These are phyloP conservation scores for Coremacera marginata DNA, from an alignment of 2,888 invertebrate genomes.

Conservation along the genomic window DNA sequence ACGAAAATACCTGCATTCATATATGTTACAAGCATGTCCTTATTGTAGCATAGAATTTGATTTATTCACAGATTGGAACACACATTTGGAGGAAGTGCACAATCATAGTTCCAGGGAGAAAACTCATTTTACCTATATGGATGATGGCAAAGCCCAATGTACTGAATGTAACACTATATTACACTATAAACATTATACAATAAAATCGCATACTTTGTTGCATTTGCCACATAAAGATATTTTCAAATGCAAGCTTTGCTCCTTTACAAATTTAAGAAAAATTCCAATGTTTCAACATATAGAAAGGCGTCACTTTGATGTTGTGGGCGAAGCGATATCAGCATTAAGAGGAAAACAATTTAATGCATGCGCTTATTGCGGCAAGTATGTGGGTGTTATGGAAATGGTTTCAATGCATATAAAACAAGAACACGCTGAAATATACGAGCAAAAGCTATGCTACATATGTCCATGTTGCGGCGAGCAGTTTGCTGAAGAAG, in stretches of 20 bases:
- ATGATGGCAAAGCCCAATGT: background rate
- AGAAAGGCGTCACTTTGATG: background rate
- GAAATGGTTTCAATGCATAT: background rate
- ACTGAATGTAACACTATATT: background rate
- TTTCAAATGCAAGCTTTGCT: background rate
- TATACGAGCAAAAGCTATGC: background rate
- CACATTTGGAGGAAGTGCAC: background rate
- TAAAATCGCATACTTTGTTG: background rate
- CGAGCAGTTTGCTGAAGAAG: slow-evolving; percentile 34
- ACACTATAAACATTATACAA: background rate
- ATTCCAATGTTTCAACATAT: background rate
- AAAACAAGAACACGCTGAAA: background rate
- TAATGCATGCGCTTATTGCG: background rate
- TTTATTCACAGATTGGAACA: background rate
- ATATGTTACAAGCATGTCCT: background rate
- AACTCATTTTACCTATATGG: background rate
- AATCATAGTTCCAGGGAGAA: background rate
- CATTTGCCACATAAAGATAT: background rate
- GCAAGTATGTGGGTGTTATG: background rate
- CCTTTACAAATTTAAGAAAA: no score
- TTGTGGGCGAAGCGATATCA: background rate
- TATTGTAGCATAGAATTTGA: background rate
- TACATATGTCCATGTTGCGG: slow-evolving; percentile 47
- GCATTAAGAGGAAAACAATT: background rate
- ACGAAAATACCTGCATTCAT: background rate